Base-by-base conservation (phyloP, 1,140 invertebrate species). In the Camponotus vicinus region DNA sequence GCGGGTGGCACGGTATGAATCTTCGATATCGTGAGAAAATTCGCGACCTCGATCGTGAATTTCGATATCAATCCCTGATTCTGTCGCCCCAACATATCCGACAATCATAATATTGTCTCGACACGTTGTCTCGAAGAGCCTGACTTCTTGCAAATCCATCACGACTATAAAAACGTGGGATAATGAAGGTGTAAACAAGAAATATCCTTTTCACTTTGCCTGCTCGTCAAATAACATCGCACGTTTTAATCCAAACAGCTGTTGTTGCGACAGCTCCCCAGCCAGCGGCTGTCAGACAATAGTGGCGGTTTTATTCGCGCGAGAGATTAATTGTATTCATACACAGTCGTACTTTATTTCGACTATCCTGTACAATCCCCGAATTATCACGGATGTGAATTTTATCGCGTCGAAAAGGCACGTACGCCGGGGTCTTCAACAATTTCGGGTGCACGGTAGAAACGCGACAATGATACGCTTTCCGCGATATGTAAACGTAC, bases 21-120 rank as follows among this genome's bases (percentile, higher is more conserved):
- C 64, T 55, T 52, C 52, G 63, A 78, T 69, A 70, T 89, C 88
- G 88, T 89, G 89, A 89, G 89, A 90, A 89, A 90, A 85, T 77
- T 83, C 61, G 76, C 18, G 32, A 15, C 32, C 49, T 40, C 76
- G 34, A 0, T 69, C 37, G 63, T 67, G 40, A 83, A 75, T 76
- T 64, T 73, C 49, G 63, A 59, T 87, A 86, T 85, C 77, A 70
- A 76, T 86, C 57, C 40, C 34, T 37, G 37, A n/a, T 71, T 82
- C 32, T 52, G 55, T 37, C 37, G 15, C 18, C 49, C n/a, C n/a
- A 18, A n/a, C 49, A 13, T 80, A 15, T 67, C 69, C 15, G 59
- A 32, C 8, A 7, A 64, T 9, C 13, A 8, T 5, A 18, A 21
- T 8, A 42, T 42, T 34, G 63, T 32, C 40, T 59, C 32, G 21